Conservation (phyloP, 2,888 invertebrate genomes). For the Gonocerus acuteangulatus region DNA sequence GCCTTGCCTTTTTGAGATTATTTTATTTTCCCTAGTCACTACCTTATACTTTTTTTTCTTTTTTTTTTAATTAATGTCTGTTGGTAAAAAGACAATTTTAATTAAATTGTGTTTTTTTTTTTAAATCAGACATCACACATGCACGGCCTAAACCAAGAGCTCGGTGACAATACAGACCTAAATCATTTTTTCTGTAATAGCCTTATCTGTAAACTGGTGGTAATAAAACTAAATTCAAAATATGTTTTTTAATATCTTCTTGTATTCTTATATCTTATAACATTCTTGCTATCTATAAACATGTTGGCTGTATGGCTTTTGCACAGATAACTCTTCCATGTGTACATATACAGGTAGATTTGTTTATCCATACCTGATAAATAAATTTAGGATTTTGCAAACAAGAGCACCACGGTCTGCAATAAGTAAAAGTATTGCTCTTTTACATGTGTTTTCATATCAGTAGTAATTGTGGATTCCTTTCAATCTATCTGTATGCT, state of each 20-base stretch:
- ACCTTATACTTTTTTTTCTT: background rate
- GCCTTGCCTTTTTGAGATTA: slow-evolving; percentile 15
- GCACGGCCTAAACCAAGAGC: slow-evolving; percentile 26
- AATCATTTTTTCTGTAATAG: slow-evolving; percentile 24
- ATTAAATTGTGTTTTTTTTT: too few species aligned
- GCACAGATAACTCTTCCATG: slow-evolving; percentile 9
- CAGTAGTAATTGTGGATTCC: slow-evolving; percentile 7
- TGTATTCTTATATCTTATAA: background rate
- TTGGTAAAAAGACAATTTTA: background rate
- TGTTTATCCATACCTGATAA: slow-evolving; percentile 6
- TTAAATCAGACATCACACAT: slow-evolving; percentile 17
- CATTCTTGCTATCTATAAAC: background rate
- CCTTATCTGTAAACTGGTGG: slow-evolving; percentile 6
- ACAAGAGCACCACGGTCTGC: slow-evolving; percentile 18
- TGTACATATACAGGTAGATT: slow-evolving; percentile 5
- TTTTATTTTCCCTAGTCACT: background rate
- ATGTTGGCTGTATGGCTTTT: slow-evolving; percentile 5
- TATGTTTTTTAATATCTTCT: background rate
- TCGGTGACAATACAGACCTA: slow-evolving; percentile 26
- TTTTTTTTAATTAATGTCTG: background rate
- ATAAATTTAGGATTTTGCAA: slow-evolving; percentile 5
- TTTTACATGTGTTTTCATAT: slow-evolving; percentile 13
- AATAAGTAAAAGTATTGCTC: slow-evolving; percentile 13
- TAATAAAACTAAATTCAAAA: slow-evolving; percentile 4
- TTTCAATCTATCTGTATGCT: slow-evolving; percentile 20